Evolutionary conservation across 2,797 vertebrate species (phyloP).

Genomic region (Molothrus aeneus): DNA sequence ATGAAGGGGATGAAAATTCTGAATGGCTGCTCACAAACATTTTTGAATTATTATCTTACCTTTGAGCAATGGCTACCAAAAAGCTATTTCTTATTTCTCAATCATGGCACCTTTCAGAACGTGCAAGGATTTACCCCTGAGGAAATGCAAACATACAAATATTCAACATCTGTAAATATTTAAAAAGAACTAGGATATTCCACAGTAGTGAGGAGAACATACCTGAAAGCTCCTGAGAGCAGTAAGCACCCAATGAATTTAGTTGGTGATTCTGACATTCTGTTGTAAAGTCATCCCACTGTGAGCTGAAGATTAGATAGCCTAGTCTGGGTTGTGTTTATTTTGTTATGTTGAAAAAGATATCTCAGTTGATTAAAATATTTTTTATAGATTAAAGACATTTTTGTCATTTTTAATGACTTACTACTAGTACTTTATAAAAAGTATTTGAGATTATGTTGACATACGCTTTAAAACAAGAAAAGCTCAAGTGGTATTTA

Average conservation of each 20-base stretch:
- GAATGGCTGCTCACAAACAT: background rate
- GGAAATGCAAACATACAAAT: slow-evolving; percentile 20
- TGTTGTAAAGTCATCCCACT: background rate
- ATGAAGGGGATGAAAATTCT: background rate
- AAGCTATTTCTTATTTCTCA: background rate
- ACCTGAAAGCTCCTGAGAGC: background rate
- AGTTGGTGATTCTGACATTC: background rate
- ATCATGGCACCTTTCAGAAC: background rate
- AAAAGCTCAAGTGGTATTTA: slow-evolving; percentile 69
- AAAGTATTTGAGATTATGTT: slow-evolving; percentile 74
- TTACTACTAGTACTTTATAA: slow-evolving; percentile 78
- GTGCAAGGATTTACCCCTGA: background rate
- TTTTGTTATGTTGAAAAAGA: slow-evolving; percentile 61
- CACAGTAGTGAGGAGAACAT: background rate
- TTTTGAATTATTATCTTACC: background rate
- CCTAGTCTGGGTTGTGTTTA: slow-evolving; percentile 38
- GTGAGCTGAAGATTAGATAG: slow-evolving; percentile 44
- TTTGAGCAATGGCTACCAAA: background rate
- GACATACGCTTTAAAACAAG: slow-evolving; percentile 71
- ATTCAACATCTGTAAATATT: slow-evolving; percentile 18
- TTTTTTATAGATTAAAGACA: slow-evolving; percentile 79
- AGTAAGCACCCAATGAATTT: background rate
- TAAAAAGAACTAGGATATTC: slow-evolving; percentile 28
- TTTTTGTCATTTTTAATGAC: slow-evolving; percentile 84
- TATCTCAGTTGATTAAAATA: slow-evolving; percentile 69